Evolutionary conservation across 2,113 vertebrate species (phyloP).

Genomic region (Anhinga anhinga): DNA sequence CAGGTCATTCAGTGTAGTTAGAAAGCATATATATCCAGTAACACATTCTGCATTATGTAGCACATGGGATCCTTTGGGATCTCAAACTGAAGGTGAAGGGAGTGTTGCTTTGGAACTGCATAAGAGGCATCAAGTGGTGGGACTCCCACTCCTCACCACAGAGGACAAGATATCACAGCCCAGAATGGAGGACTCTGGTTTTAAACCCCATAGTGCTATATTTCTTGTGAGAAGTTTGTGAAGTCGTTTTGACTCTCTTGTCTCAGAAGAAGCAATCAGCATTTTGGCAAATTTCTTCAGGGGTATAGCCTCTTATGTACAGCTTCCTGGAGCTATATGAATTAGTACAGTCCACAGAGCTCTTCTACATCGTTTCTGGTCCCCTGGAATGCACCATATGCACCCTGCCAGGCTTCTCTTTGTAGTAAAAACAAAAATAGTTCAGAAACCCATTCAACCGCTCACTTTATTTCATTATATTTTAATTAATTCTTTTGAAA

Average conservation of each 20-base stretch:
- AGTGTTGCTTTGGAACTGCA: not conserved
- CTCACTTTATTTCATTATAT: slow-evolving; percentile 22
- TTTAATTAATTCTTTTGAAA: slow-evolving; percentile 61
- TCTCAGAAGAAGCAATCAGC: not conserved
- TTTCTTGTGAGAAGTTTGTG: not conserved
- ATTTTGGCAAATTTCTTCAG: not conserved
- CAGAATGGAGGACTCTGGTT: not conserved
- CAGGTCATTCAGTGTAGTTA: not conserved
- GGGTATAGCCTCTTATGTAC: not conserved
- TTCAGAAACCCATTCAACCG: not conserved
- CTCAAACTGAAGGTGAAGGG: not conserved
- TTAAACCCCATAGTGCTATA: not conserved
- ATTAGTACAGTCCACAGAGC: not conserved
- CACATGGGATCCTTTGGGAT: not conserved
- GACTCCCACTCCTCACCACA: not conserved
- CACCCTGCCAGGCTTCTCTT: not conserved
- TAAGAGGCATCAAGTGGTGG: not conserved
- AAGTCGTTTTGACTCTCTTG: not conserved
- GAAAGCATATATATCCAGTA: not conserved
- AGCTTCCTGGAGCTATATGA: not conserved
- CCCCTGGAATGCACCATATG: not conserved
- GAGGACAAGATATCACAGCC: not conserved
- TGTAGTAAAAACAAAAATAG: not conserved
- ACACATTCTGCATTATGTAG: not conserved
- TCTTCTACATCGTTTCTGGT: not conserved